Base-by-base conservation (phyloP, 1,140 invertebrate genomes). In the Orussus abietinus region DNA sequence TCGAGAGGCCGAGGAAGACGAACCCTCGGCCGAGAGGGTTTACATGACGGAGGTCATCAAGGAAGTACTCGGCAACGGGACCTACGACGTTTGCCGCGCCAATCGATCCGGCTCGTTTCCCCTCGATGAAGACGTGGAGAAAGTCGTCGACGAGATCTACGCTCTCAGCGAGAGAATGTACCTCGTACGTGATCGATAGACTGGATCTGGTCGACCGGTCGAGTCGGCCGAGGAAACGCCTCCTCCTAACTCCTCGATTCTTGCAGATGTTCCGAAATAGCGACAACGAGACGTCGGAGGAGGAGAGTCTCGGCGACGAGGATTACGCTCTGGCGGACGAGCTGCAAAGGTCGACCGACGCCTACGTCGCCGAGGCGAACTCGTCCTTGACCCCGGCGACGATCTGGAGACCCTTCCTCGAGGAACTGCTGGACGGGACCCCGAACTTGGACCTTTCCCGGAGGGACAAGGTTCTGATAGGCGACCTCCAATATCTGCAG, bases 381-480 rank as follows among this genome's bases (percentile, higher is more conserved):
- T 74, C 52, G 3, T 45, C 55, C 5, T 11, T 76, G 3, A 74
- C 69, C 14, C 60, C 75, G 0, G 48, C 62, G 21, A 68, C 75
- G 15, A 76, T 85, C 33, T 86, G 82, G 81, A 63, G 71, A 30
- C 72, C 67, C 14, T 86, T 83, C 51, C 59, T 88, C 15, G 75
- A 77, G 47, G 69, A 76, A 22, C 47, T 88, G 3, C 80, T 85
- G 39, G 69, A 71, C 19, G 75, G 71, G 6, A 75, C 74, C 7
- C 55, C 75, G 20, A 64, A 77, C 7, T 64, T 78, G 4, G 75
- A 74, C 28, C 54, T 82, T 60, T 74, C 51, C 65, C 66, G 45
- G 36, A 53, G 72, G 26, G 75, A 83, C 45, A 75, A 75, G 28
- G 63, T 88, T 13, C 66, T 83, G 33, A 66, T 84, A 7, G 74